Evolutionary conservation across 2,888 invertebrate genomes (phyloP).

Genomic region (Podotricha telesiphe): DNA sequence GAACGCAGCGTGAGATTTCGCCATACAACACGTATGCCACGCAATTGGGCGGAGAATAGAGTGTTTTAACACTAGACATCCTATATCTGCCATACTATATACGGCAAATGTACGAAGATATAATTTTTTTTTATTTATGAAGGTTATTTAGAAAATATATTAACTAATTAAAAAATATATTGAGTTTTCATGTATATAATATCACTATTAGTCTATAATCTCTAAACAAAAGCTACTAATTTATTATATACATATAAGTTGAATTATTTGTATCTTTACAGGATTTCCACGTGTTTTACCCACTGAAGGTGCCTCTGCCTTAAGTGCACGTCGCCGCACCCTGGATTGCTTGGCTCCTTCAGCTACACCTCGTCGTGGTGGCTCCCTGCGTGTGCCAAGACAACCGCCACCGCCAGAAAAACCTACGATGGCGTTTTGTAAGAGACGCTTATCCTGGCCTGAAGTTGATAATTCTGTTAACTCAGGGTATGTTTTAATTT

Average conservation of each 20-base stretch:
- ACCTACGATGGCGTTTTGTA: constrained; percentile 89
- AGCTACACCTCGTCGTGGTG: constrained; percentile 78
- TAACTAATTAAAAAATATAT: too few relatives aligned
- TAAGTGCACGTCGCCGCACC: constrained; percentile 83
- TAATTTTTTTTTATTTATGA: too few relatives aligned
- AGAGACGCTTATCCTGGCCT: constrained; percentile 91
- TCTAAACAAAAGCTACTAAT: not conserved
- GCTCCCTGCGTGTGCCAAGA: constrained; percentile 84
- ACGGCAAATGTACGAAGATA: too few relatives aligned
- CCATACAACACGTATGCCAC: too few relatives aligned
- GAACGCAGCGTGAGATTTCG: too few relatives aligned
- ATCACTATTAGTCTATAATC: too few relatives aligned
- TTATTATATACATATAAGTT: not conserved
- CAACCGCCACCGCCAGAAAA: constrained; percentile 85
- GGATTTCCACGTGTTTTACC: constrained; percentile 90
- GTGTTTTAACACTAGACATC: too few relatives aligned
- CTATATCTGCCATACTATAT: too few relatives aligned
- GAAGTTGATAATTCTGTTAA: constrained; percentile 92
- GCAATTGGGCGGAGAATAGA: too few relatives aligned
- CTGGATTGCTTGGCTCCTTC: constrained; percentile 85
- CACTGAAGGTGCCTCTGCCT: constrained; percentile 85
- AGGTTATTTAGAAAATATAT: too few relatives aligned
- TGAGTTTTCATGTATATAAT: too few relatives aligned
- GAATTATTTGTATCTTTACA: constrained; percentile 42
- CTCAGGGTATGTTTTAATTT: constrained; percentile 86